Evolutionary conservation across 2,113 vertebrate genomes (phyloP), one percentile per base, ranked within the genome.

Genomic region (Grantiella picta): DNA sequence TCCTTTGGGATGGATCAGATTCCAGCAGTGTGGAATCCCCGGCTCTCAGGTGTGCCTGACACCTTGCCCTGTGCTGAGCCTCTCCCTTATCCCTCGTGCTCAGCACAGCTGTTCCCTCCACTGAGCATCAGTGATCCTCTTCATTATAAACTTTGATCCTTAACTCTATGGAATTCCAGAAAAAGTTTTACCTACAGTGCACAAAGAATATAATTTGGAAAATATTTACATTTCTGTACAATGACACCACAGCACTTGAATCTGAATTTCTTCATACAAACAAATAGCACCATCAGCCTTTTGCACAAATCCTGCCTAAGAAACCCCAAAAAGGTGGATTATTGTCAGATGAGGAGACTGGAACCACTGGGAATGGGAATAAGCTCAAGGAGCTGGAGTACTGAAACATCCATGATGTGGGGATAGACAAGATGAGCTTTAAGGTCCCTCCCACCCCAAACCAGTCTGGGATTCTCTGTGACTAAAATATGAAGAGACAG

Each of bases 141-240:
- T 57, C 12, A 2, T n/a, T 4, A 66, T 36, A 49, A 90, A 88
- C 50, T 93, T n/a, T 69, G 57, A 91, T 60, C 52, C 57, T 88
- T 61, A 85, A 77, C 78, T 92, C 86, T 92, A 31, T 27, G 53
- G 68, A 63, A 77, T 89, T 89, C 86, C 89, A 95, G 91, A 86
- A 86, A 70, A 83, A 83, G 65, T 90, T 93, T 82, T 84, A 87
- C 86, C 95, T 96, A 86, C 87, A 94, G 95, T 89, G 96, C 95
- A 97, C 96, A 95, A 95, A 97, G 94, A 94, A 96, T 94, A 95
- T 85, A 89, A 86, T 73, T 79, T 81, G 84, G 95, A 94, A 96
- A 92, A 56, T 97, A 97, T 97, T 95, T 96, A 97, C 97, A 97
- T 9, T 73, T 96, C 64, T 96, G 82, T 97, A 96, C 96, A 97